phyloP scores from a whole-genome alignment of 92 coral and sea anemone genomes.

The Hydrozoanthus gracilis region DNA sequence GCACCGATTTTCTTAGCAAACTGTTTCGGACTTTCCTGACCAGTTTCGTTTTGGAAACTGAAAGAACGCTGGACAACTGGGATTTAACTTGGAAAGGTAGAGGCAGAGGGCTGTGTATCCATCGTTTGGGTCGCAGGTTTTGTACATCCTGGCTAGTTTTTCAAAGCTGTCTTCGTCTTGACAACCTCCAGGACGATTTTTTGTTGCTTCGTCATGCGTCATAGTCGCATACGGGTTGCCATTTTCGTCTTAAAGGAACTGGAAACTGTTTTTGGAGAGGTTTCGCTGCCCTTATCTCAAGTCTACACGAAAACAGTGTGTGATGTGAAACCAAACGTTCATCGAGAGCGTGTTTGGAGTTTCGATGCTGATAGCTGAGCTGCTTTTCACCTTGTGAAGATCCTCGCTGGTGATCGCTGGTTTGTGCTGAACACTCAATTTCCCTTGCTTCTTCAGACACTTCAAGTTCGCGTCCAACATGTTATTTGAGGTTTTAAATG shows the following conservation, averaged over 20 bases:
- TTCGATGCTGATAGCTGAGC: slow-evolving; percentile 11
- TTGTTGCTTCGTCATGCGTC: slow-evolving; percentile 14
- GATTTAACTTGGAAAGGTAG: slow-evolving; percentile 50
- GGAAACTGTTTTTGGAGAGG: slow-evolving; percentile 10
- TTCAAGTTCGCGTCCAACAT: slow-evolving; percentile 54
- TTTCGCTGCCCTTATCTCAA: slow-evolving; percentile 12
- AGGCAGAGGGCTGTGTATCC: slow-evolving; percentile 57
- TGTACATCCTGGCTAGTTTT: slow-evolving; percentile 60
- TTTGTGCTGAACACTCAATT: slow-evolving; percentile 40
- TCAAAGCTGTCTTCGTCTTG: slow-evolving; percentile 37
- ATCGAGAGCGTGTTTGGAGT: slow-evolving; percentile 1
- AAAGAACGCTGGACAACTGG: slow-evolving; percentile 52
- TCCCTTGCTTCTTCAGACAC: slow-evolving; percentile 24
- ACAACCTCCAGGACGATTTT: not conserved
- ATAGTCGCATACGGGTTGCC: slow-evolving; percentile 7
- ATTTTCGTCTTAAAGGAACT: not conserved
- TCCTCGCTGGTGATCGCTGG: slow-evolving; percentile 36
- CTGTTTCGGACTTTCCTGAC: slow-evolving; percentile 36
- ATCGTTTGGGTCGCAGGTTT: slow-evolving; percentile 50
- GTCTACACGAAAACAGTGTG: not conserved
- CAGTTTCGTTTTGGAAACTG: slow-evolving; percentile 60
- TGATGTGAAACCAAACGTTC: slow-evolving; percentile 22
- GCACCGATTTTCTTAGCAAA: slow-evolving; percentile 40
- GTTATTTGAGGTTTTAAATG: slow-evolving; percentile 38
- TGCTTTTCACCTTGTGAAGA: slow-evolving; percentile 44